Conservation (phyloP, 2,888 invertebrate species). For the Heteropelma amictum region DNA sequence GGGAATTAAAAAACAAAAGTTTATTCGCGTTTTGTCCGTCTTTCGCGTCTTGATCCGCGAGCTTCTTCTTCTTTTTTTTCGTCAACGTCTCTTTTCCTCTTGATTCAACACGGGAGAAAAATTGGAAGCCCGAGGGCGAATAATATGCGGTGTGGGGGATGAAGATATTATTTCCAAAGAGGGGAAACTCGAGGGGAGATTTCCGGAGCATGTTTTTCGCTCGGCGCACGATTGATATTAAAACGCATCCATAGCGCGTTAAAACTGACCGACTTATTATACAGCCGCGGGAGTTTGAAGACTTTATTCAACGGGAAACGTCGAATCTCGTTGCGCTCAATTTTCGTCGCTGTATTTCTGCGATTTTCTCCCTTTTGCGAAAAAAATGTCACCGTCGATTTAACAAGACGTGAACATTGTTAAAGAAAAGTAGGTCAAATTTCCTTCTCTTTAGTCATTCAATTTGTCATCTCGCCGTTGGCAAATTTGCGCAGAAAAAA, state of each 20-base stretch:
- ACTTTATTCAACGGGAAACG: neutral
- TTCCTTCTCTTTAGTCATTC: too few species aligned
- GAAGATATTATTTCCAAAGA: conserved; percentile 54
- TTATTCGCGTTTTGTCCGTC: neutral
- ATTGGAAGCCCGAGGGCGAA: conserved; percentile 25
- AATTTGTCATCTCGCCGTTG: too few species aligned
- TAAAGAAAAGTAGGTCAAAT: too few species aligned
- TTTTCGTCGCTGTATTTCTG: too few species aligned
- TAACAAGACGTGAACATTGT: too few species aligned
- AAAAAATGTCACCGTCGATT: too few species aligned
- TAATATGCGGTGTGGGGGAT: conserved; percentile 24
- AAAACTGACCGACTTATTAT: conserved; percentile 34
- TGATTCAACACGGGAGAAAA: conserved; percentile 43
- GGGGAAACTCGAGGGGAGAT: conserved; percentile 27
- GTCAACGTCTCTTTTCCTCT: conserved; percentile 35
- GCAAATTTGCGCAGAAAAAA: too few species aligned
- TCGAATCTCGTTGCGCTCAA: too few species aligned
- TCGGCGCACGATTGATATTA: too few species aligned
- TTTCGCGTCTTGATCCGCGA: neutral
- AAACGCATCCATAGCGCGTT: too few species aligned
- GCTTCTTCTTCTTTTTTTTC: too few species aligned
- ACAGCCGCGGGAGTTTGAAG: conserved; percentile 6
- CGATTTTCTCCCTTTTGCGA: too few species aligned
- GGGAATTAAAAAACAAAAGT: neutral
- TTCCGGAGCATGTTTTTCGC: conserved; percentile 20